Conservation (phyloP, 2,113 vertebrate genomes). For the Grammomys surdaster region DNA sequence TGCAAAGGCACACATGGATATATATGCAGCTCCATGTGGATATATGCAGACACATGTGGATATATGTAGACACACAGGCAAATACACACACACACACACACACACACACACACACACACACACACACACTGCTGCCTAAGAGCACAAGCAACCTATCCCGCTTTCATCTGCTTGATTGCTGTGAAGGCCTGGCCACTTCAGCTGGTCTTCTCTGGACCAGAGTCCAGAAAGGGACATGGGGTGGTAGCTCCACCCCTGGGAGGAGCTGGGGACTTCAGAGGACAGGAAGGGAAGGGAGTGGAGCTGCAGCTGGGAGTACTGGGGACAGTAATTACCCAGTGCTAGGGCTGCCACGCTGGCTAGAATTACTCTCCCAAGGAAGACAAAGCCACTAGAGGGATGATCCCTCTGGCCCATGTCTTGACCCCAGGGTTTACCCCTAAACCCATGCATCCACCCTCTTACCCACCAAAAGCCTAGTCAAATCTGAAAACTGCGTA, state of each 20-base stretch:
- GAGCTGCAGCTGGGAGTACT: slow-evolving; percentile 75
- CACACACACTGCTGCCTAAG: not conserved
- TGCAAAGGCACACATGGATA: not conserved
- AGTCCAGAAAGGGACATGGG: slow-evolving; percentile 65
- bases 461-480: not conserved
- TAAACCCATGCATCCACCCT: not conserved
- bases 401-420: slow-evolving; percentile 37
- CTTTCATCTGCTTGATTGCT: slow-evolving; percentile 61
- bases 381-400: slow-evolving; percentile 62
- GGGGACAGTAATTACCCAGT: slow-evolving; percentile 74
- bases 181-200: slow-evolving; percentile 52
- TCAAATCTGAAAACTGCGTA: slow-evolving; percentile 44
- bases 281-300: slow-evolving; percentile 74
- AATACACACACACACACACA: not conserved
- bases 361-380: slow-evolving; percentile 62
- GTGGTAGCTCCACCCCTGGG: slow-evolving; percentile 65
- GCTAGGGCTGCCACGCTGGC: slow-evolving; percentile 78
- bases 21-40: not conserved
- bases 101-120: not conserved
- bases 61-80: not conserved
- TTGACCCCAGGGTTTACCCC: slow-evolving; percentile 1
- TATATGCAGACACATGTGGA: not conserved
- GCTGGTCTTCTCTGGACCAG: slow-evolving; percentile 59
- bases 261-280: slow-evolving; percentile 73
- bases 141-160: slow-evolving; percentile 23